Conservation (phyloP, 2,888 invertebrate species). For the Epirrhoe tristata region DNA sequence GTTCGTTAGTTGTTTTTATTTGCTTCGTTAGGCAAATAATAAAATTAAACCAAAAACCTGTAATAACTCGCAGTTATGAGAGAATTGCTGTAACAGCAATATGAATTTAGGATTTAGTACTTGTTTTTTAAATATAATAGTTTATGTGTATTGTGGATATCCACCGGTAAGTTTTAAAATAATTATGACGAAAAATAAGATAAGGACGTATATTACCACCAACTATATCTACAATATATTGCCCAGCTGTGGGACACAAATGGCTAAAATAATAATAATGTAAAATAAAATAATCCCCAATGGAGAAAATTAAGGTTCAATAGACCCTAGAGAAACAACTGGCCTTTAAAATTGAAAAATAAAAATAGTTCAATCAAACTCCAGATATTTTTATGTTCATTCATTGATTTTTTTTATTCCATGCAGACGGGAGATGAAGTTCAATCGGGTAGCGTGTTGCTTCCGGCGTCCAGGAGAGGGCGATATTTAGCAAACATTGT, state of each 20-base stretch:
- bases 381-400: not conserved
- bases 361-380: no score
- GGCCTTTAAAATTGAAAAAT: no score
- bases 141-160: conserved; percentile 46
- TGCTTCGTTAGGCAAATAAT: not conserved
- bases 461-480: conserved; percentile 72
- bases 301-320: no score
- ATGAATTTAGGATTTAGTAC: conserved; percentile 14
- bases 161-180: conserved; percentile 57
- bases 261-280: no score
- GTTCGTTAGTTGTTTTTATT: not conserved
- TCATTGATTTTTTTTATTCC: not conserved
- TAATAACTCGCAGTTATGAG: not conserved
- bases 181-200: no score
- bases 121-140: conserved; percentile 40
- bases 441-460: conserved; percentile 67
- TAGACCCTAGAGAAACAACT: no score
- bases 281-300: no score
- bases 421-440: conserved; percentile 70
- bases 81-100: conserved; percentile 1
- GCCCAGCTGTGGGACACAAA: no score
- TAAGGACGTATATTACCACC: no score
- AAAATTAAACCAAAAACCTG: not conserved
- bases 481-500: conserved; percentile 76
- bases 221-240: no score